phyloP scores from a whole-genome alignment of 2,888 invertebrate genomes.

The Diabrotica balteata region DNA sequence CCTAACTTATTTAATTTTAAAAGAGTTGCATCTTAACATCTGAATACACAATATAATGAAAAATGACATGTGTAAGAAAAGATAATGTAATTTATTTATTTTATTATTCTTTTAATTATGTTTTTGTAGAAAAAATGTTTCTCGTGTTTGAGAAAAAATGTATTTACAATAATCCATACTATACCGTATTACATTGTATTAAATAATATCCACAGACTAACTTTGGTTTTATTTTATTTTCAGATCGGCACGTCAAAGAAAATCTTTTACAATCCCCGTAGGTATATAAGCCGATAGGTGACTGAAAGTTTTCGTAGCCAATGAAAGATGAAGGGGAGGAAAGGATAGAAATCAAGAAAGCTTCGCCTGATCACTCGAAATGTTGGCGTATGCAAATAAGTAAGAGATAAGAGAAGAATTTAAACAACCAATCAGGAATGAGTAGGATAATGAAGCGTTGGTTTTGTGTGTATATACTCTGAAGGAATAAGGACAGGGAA shows the following conservation, averaged over 20 bases:
- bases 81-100: too few species aligned
- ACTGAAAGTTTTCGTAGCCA: conserved; percentile 5
- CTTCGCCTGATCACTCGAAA: conserved; percentile 43
- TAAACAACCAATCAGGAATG: conserved; percentile 56
- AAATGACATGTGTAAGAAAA: too few species aligned
- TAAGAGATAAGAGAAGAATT: conserved; percentile 57
- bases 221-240: too few species aligned
- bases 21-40: too few species aligned
- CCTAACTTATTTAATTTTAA: too few species aligned
- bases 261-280: conserved; percentile 5
- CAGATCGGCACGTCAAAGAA: not conserved
- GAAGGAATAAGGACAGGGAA: conserved; percentile 46
- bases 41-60: too few species aligned
- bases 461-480: conserved; percentile 46
- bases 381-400: conserved; percentile 54
- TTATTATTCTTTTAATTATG: too few species aligned
- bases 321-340: conserved; percentile 16
- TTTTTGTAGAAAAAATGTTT: too few species aligned
- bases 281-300: conserved; percentile 6
- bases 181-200: not conserved
- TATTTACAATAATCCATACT: too few species aligned
- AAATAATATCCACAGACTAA: not conserved
- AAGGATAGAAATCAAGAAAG: conserved; percentile 31
- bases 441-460: conserved; percentile 57
- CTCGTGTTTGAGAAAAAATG: too few species aligned